Conservation (phyloP, 2,888 invertebrate genomes). For the Lucinisca nassula region DNA sequence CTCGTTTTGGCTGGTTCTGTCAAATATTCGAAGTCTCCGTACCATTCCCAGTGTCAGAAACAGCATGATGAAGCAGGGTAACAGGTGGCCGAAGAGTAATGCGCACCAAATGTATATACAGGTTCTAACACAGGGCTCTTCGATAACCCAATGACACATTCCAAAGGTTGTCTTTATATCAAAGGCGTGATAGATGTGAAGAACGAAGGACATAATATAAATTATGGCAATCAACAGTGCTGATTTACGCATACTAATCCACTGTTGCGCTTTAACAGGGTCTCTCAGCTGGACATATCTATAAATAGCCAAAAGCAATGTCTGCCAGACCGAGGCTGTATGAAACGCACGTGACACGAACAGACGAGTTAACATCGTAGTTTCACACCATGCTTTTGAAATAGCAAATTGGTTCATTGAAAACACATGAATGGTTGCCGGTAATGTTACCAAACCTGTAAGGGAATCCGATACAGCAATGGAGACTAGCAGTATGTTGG, state of each 20-base stretch:
- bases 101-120: slow-evolving; percentile 64
- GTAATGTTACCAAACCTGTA: slow-evolving; percentile 61
- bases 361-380: slow-evolving; percentile 48
- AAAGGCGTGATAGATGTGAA: slow-evolving; percentile 68
- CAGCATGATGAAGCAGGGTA: slow-evolving; percentile 45
- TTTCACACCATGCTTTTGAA: slow-evolving; percentile 60
- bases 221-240: slow-evolving; percentile 49
- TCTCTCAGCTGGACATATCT: slow-evolving; percentile 65
- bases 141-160: slow-evolving; percentile 52
- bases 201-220: slow-evolving; percentile 59
- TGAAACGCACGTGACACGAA: slow-evolving; percentile 68
- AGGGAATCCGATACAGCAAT: slow-evolving; percentile 62
- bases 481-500: slow-evolving; percentile 50
- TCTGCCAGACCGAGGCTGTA: slow-evolving; percentile 75
- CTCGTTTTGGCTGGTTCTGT: not conserved
- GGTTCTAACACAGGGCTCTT: slow-evolving; percentile 51
- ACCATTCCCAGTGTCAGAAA: slow-evolving; percentile 33
- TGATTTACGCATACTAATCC: slow-evolving; percentile 62
- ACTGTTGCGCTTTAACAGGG: slow-evolving; percentile 54
- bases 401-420: slow-evolving; percentile 24
- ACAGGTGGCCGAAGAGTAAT: slow-evolving; percentile 45
- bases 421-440: slow-evolving; percentile 57
- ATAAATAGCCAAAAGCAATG: slow-evolving; percentile 64
- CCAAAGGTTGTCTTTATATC: slow-evolving; percentile 52
- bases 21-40: not conserved